Percentiles rank a stretch among this genome's conserved stretches.
Conservation (phyloP, 2,113 vertebrate species). For the Meles meles region DNA sequence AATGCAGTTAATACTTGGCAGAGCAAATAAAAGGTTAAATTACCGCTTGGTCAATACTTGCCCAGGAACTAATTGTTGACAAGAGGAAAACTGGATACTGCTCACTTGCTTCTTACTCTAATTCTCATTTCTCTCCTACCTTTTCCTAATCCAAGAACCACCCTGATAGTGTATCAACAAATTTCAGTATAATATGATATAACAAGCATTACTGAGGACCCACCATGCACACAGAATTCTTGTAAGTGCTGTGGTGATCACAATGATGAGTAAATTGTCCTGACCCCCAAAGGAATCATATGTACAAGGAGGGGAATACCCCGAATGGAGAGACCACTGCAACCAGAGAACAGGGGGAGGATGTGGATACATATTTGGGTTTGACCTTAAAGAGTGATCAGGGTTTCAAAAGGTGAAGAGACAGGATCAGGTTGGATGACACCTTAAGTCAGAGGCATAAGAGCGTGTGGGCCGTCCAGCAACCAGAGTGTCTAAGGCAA, state of each 20-base stretch:
- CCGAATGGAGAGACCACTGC: not conserved
- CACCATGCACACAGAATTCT: not conserved
- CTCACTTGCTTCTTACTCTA: not conserved
- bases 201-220: not conserved
- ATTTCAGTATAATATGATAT: not conserved
- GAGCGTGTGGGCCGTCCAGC: not conserved
- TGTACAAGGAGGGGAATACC: not conserved
- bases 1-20: not conserved
- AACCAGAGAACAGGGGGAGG: not conserved
- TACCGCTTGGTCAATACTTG: not conserved
- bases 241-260: not conserved
- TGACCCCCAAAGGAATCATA: not conserved
- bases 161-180: not conserved
- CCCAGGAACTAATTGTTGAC: not conserved
- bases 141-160: slow-evolving; percentile 16
- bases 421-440: not conserved
- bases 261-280: not conserved
- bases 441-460: not conserved
- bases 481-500: not conserved
- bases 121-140: not conserved
- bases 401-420: not conserved
- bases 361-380: not conserved
- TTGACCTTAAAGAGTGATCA: not conserved
- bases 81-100: not conserved
- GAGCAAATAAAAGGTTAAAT: not conserved